A percentile compares a stretch with the other conserved stretches of the same genome.
These are phyloP conservation scores for Gymnobelideus leadbeateri DNA, from an alignment of 2,113 vertebrate genomes.

Conservation along the genomic window DNA sequence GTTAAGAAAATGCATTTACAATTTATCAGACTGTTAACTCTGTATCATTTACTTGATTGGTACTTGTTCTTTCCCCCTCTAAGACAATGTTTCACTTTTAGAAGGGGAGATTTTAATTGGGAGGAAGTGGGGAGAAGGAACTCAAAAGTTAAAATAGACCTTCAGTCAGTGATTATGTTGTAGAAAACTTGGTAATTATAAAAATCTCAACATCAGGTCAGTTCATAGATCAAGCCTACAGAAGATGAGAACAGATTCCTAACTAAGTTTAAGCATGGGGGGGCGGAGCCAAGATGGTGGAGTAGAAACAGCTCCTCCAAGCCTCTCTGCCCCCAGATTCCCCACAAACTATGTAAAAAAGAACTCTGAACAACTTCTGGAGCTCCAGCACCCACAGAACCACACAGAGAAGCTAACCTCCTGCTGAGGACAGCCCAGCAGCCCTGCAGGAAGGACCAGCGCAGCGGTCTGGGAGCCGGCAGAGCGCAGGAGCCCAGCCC, in stretches of 20 bases:
- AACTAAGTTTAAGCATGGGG: neutral
- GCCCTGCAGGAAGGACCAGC: too few relatives aligned
- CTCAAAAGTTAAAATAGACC: neutral
- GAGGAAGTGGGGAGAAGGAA: neutral
- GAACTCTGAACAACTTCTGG: too few relatives aligned
- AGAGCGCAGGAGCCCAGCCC: too few relatives aligned
- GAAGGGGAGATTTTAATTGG: slow-evolving; percentile 4
- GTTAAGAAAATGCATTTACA: slow-evolving; percentile 63
- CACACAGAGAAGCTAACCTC: too few relatives aligned
- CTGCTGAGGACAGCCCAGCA: too few relatives aligned
- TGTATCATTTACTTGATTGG: slow-evolving; percentile 49
- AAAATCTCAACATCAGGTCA: neutral
- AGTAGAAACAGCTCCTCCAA: too few relatives aligned
- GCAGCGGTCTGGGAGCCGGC: too few relatives aligned
- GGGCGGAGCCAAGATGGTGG: too few relatives aligned
- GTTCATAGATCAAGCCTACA: neutral
- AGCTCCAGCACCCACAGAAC: too few relatives aligned
- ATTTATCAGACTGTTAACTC: slow-evolving; percentile 39
- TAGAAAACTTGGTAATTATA: neutral
- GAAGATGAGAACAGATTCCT: neutral
- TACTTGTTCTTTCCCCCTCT: neutral
- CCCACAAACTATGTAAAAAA: too few relatives aligned
- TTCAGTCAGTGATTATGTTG: neutral
- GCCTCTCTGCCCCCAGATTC: too few relatives aligned
- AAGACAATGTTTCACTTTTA: slow-evolving; percentile 5